Conservation (phyloP, 2,113 vertebrate species). For the Cavia aperea region DNA sequence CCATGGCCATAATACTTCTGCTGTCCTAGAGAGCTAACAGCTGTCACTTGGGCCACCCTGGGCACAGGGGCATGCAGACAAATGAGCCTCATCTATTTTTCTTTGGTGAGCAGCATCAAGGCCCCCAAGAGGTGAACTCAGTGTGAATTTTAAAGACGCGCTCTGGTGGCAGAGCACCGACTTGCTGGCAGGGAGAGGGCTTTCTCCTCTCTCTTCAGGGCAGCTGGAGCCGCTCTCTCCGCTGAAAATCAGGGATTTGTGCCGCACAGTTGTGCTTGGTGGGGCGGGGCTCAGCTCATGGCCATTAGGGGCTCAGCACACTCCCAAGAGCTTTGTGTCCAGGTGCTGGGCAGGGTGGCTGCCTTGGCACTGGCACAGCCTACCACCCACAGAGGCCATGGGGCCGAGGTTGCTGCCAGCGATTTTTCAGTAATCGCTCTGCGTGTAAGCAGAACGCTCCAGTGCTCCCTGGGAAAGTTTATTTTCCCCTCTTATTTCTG, state of each 20-base stretch:
- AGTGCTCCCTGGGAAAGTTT: neutral
- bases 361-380: neutral
- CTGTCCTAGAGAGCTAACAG: neutral
- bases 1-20: neutral
- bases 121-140: neutral
- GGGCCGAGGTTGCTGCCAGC: neutral
- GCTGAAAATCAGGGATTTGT: conserved; percentile 50
- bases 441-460: neutral
- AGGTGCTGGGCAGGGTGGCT: neutral
- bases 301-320: neutral
- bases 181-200: neutral
- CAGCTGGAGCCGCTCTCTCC: conserved; percentile 36
- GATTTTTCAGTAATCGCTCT: neutral
- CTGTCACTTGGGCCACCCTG: conserved; percentile 31
- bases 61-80: neutral
- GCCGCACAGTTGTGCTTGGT: neutral
- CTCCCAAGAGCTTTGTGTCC: conserved; percentile 13
- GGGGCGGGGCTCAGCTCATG: neutral
- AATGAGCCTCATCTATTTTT: neutral
- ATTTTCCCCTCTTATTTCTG: neutral
- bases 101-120: neutral
- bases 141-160: conserved; percentile 44
- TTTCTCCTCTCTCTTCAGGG: neutral
- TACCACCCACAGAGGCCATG: neutral
- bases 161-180: neutral